Evolutionary conservation across 92 coral and sea anemone species (phyloP).

Genomic region (Siderastrea siderea): DNA sequence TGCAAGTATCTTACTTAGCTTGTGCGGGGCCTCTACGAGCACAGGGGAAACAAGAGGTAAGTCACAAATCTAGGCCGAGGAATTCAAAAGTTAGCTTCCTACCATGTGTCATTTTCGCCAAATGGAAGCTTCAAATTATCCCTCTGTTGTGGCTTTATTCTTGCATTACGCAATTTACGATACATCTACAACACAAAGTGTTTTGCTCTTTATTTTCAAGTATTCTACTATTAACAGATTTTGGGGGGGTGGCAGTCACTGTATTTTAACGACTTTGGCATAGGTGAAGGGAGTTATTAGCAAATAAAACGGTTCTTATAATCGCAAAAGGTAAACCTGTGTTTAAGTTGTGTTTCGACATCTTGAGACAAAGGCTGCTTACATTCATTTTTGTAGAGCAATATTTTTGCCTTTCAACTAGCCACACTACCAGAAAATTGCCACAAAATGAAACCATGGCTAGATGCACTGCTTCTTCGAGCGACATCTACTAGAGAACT

Average conservation of each 20-base stretch:
- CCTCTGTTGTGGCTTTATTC: no score
- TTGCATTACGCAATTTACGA: no score
- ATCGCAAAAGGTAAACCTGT: no score
- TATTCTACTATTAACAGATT: neutral
- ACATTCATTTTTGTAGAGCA: neutral
- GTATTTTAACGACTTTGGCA: no score
- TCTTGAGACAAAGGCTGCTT: neutral
- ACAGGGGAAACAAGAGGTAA: constrained; percentile 15
- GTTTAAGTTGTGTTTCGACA: neutral
- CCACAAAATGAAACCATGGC: neutral
- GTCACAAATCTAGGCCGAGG: neutral
- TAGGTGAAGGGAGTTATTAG: no score
- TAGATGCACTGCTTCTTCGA: neutral
- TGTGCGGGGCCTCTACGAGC: neutral
- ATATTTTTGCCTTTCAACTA: neutral
- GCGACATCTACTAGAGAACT: neutral
- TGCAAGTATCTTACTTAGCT: constrained; percentile 8
- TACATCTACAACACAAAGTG: no score
- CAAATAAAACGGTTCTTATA: no score
- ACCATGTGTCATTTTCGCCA: neutral
- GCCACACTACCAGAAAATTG: neutral
- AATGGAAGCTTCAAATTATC: no score
- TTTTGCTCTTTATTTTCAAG: neutral
- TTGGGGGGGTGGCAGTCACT: neutral
- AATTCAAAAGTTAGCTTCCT: neutral